Percentiles rank a stretch among this genome's conserved stretches.
These are phyloP conservation scores for Rhadina sibilatrix DNA, from an alignment of 2,113 vertebrate species.

Conservation along the genomic window DNA sequence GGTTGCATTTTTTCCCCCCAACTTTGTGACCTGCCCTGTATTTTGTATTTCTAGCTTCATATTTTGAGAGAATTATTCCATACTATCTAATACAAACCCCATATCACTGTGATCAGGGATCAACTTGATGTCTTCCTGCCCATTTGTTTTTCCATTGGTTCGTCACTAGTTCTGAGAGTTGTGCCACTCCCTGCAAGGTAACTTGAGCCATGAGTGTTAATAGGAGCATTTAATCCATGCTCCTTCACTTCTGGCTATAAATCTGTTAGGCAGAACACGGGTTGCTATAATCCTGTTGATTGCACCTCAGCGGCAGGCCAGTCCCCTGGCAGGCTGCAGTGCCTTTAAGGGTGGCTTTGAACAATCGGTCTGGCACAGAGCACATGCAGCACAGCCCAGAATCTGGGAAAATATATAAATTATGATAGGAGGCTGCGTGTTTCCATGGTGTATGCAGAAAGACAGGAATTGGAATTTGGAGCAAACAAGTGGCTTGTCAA, in stretches of 20 bases:
- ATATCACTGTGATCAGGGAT: background rate
- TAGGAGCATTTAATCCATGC: background rate
- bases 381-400: background rate
- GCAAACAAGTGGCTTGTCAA: constrained; percentile 23
- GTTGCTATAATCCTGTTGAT: background rate
- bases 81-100: background rate
- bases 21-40: background rate
- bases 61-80: background rate
- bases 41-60: background rate
- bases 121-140: background rate
- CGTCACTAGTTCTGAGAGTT: background rate
- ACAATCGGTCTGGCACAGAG: background rate
- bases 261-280: background rate
- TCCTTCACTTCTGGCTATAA: constrained; percentile 1
- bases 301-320: background rate
- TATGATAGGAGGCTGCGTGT: background rate
- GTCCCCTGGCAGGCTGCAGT: background rate
- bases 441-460: constrained; percentile 27
- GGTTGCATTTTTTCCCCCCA: background rate
- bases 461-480: background rate
- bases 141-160: background rate
- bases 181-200: background rate
- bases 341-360: background rate
- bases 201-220: background rate
- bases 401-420: constrained; percentile 1